phyloP scores from a whole-genome alignment of 2,797 vertebrate species.

The Myotis myotis region DNA sequence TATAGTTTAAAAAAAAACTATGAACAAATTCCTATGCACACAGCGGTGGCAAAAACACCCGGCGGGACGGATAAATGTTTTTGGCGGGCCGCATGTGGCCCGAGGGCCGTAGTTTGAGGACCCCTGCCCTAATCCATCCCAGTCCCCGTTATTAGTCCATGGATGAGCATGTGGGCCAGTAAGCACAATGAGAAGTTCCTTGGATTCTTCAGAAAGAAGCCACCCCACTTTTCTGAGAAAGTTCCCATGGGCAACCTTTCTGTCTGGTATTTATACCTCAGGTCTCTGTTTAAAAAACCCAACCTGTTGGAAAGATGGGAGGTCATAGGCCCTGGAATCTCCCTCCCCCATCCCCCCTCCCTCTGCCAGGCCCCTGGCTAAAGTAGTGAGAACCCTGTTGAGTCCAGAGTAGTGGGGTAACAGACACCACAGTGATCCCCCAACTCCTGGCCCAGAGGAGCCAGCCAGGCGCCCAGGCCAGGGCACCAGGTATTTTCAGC shows the following conservation, averaged over 20 bases:
- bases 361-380: background rate
- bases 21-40: too few species aligned
- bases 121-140: background rate
- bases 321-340: background rate
- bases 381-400: background rate
- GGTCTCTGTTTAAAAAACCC: background rate
- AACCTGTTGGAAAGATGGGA: background rate
- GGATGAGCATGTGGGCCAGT: background rate
- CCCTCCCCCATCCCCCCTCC: background rate
- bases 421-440: background rate
- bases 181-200: background rate
- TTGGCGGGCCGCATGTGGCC: too few species aligned
- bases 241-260: background rate
- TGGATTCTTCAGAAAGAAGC: background rate
- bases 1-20: too few species aligned
- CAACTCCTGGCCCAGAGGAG: background rate
- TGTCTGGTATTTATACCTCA: background rate
- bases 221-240: background rate
- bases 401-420: background rate
- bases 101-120: too few species aligned
- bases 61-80: too few species aligned
- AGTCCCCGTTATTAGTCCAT: background rate
- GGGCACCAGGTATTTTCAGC: constrained; percentile 59
- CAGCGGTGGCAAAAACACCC: too few species aligned
- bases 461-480: background rate